Evolutionary conservation across 2,797 vertebrate genomes (phyloP).

Genomic region (Lepidocolaptes lacrymiger): DNA sequence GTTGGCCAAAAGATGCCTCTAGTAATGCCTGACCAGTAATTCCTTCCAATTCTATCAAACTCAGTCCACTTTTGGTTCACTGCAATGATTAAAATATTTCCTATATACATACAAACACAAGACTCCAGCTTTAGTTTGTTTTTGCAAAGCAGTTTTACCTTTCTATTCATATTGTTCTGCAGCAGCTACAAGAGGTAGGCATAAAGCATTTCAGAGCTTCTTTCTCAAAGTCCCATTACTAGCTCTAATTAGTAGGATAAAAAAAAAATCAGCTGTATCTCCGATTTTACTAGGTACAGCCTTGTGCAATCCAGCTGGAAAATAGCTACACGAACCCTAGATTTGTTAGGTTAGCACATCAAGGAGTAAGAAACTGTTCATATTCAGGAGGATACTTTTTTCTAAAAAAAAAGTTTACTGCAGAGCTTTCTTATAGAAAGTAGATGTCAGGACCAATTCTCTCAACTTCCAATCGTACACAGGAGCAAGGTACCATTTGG

Average conservation of each 20-base stretch:
- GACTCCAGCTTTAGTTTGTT: conserved; percentile 64
- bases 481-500: conserved; percentile 75
- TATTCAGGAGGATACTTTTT: conserved; percentile 59
- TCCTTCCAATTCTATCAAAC: conserved; percentile 58
- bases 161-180: conserved; percentile 73
- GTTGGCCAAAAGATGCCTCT: conserved; percentile 77
- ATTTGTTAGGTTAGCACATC: conserved; percentile 23
- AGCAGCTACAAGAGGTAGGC: conserved; percentile 82
- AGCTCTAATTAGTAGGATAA: neutral
- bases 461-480: conserved; percentile 64
- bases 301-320: neutral
- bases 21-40: conserved; percentile 63
- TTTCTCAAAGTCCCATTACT: conserved; percentile 46
- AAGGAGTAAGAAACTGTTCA: conserved; percentile 67
- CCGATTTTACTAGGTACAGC: neutral
- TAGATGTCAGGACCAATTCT: conserved; percentile 68
- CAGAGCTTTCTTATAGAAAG: conserved; percentile 70
- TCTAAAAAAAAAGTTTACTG: conserved; percentile 58
- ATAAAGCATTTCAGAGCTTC: conserved; percentile 76
- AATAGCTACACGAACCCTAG: neutral
- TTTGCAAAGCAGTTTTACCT: conserved; percentile 70
- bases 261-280: neutral
- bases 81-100: conserved; percentile 69
- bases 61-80: conserved; percentile 77
- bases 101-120: conserved; percentile 73